These are phyloP conservation scores for Echeneis naucrates DNA, from an alignment of 2,797 vertebrate species.

Conservation along the genomic window DNA sequence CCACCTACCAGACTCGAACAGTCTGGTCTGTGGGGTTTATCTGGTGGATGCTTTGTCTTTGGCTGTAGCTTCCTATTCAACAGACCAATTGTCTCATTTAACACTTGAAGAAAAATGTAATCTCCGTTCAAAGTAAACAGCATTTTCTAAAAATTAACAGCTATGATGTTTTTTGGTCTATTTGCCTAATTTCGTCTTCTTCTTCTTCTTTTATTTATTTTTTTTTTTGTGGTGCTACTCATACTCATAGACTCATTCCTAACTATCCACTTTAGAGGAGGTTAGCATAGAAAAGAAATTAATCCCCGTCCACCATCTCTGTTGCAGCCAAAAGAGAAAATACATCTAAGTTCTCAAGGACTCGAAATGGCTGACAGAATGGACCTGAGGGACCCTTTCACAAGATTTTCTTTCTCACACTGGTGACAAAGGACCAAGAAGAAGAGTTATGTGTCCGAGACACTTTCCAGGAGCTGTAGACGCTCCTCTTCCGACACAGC, in stretches of 20 bases:
- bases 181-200: not conserved
- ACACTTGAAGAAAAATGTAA: not conserved
- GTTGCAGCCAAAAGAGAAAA: slow-evolving; percentile 38
- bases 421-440: slow-evolving; percentile 60
- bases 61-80: not conserved
- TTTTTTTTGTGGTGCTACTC: slow-evolving; percentile 15
- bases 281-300: slow-evolving; percentile 38
- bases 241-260: slow-evolving; percentile 10
- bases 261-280: slow-evolving; percentile 30
- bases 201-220: slow-evolving; percentile 12
- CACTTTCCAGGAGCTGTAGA: slow-evolving; percentile 39
- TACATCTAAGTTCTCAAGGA: slow-evolving; percentile 56
- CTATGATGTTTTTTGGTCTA: not conserved
- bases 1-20: not conserved
- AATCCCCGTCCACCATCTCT: slow-evolving; percentile 46
- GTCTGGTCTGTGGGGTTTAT: too few relatives aligned
- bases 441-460: slow-evolving; percentile 35
- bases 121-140: not conserved
- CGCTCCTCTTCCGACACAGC: slow-evolving; percentile 19
- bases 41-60: not conserved
- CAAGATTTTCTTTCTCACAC: slow-evolving; percentile 40
- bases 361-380: slow-evolving; percentile 38
- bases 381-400: slow-evolving; percentile 52
- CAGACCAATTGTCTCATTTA: not conserved
- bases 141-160: not conserved